These are phyloP conservation scores for Pollenia angustigena DNA, from an alignment of 2,888 invertebrate genomes.

Conservation along the genomic window DNA sequence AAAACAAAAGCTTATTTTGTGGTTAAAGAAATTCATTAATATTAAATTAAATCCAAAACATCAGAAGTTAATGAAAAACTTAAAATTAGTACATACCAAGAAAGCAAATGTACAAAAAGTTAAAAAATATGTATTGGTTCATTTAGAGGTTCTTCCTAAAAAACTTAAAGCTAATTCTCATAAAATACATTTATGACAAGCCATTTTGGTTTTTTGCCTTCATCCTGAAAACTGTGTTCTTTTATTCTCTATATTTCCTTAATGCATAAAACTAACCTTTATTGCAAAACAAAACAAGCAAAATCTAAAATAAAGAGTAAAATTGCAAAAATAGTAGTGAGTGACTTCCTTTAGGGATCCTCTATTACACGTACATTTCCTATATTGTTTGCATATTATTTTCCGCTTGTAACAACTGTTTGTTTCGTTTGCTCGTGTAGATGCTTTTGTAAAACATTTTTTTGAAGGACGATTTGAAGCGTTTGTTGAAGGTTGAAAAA, in stretches of 20 bases:
- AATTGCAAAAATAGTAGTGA: constrained; percentile 15
- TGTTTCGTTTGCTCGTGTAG: constrained; percentile 35
- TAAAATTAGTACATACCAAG: background rate
- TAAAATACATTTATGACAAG: background rate
- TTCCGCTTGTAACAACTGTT: constrained; percentile 57
- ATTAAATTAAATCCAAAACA: constrained; percentile 45
- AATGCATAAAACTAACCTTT: constrained; percentile 40
- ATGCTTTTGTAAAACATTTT: constrained; percentile 9
- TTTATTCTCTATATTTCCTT: constrained; percentile 17
- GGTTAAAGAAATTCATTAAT: constrained; percentile 42
- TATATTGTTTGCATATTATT: constrained; percentile 66
- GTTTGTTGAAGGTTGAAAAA: background rate
- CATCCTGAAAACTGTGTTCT: background rate
- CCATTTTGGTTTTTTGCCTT: background rate
- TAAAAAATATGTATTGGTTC: background rate
- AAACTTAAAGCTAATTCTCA: background rate
- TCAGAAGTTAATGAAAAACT: constrained; percentile 15
- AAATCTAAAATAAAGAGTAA: background rate
- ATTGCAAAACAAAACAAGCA: background rate
- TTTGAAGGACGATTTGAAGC: constrained; percentile 58
- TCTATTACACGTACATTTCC: constrained; percentile 65
- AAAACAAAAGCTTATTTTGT: constrained; percentile 41
- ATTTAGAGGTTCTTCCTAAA: background rate
- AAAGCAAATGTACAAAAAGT: background rate
- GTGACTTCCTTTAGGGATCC: constrained; percentile 70